Evolutionary conservation across 2,113 vertebrate species (phyloP).

Genomic region (Micronycteris hirsuta): DNA sequence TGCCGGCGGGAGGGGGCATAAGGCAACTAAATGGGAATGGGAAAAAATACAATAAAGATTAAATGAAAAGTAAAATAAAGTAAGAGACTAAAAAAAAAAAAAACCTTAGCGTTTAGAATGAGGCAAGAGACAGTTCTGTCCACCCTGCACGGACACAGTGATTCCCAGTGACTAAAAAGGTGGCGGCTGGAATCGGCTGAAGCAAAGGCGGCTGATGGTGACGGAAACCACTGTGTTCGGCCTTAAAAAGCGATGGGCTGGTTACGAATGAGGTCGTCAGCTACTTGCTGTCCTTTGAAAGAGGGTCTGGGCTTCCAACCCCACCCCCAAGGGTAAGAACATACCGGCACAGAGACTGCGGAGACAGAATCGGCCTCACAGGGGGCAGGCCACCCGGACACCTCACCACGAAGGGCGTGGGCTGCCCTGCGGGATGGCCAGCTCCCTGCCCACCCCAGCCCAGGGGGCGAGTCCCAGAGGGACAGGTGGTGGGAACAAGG

Average conservation of each 20-base stretch:
- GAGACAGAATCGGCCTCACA: fast-evolving
- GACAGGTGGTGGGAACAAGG: fast-evolving
- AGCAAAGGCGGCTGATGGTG: too few relatives aligned
- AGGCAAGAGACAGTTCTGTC: fast-evolving
- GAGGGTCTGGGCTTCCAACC: background rate
- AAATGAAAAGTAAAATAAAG: too few relatives aligned
- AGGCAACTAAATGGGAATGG: too few relatives aligned
- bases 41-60: too few relatives aligned
- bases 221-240: fast-evolving
- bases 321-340: too few relatives aligned
- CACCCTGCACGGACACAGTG: fast-evolving
- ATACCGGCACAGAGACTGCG: background rate
- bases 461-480: fast-evolving
- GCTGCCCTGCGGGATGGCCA: fast-evolving
- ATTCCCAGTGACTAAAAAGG: background rate
- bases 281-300: background rate
- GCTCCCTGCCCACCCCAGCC: background rate
- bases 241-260: fast-evolving
- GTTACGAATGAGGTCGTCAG: too few relatives aligned
- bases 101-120: background rate
- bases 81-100: too few relatives aligned
- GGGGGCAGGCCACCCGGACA: fast-evolving
- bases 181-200: too few relatives aligned
- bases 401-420: fast-evolving
- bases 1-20: too few relatives aligned